Evolutionary conservation across 2,888 invertebrate species (phyloP).

Genomic region (Drosophila trichaetosa): DNA sequence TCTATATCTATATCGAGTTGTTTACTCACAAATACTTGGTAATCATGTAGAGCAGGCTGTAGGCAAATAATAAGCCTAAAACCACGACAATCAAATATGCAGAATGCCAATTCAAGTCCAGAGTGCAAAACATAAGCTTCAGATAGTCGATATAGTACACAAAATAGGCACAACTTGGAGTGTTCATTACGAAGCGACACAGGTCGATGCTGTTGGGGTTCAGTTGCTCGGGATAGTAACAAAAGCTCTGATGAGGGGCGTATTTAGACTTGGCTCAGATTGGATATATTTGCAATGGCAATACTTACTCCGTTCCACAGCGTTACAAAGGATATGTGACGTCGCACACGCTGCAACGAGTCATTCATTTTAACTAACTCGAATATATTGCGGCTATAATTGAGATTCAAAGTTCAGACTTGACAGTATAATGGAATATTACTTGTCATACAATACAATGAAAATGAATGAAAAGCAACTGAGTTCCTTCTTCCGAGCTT

Average conservation of each 20-base stretch:
- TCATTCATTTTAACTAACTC: background rate
- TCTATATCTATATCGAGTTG: background rate
- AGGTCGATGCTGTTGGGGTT: constrained; percentile 12
- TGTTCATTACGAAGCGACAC: constrained; percentile 16
- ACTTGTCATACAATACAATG: background rate
- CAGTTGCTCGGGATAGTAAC: constrained; percentile 11
- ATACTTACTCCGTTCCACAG: constrained; percentile 21
- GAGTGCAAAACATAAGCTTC: constrained; percentile 20
- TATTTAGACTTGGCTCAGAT: background rate
- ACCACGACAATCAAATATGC: background rate
- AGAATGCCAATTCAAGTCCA: constrained; percentile 16
- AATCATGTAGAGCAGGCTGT: constrained; percentile 14
- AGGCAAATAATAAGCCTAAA: background rate
- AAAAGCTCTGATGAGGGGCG: constrained; percentile 9
- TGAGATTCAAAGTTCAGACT: background rate
- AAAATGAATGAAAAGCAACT: background rate
- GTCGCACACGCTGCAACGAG: constrained; percentile 19
- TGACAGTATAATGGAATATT: background rate
- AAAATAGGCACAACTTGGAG: constrained; percentile 14
- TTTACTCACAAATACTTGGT: constrained; percentile 46
- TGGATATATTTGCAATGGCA: background rate
- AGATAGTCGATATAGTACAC: constrained; percentile 30
- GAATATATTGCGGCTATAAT: constrained; percentile 4
- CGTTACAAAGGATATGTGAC: constrained; percentile 19
- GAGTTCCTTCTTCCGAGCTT: background rate